These are phyloP conservation scores for Muntiacus reevesi DNA, from an alignment of 2,113 vertebrate species.

Conservation along the genomic window DNA sequence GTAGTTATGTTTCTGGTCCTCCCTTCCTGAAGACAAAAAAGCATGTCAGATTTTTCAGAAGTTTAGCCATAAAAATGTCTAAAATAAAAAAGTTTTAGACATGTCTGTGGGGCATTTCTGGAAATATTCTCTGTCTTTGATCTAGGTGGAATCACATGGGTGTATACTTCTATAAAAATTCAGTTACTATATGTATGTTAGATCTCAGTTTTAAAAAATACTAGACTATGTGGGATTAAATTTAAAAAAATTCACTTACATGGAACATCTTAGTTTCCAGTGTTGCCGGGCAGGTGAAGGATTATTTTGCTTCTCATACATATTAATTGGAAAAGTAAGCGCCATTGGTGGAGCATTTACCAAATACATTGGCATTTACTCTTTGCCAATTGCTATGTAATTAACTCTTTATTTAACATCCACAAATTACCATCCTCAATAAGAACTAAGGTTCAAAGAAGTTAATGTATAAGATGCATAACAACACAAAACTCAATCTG, in stretches of 20 bases:
- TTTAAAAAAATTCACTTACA: background rate
- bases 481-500: background rate
- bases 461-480: background rate
- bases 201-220: background rate
- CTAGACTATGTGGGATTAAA: background rate
- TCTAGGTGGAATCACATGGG: background rate
- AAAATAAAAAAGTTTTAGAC: background rate
- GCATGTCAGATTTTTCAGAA: background rate
- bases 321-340: background rate
- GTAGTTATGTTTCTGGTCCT: background rate
- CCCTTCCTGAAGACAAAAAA: background rate
- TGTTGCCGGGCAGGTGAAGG: background rate
- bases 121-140: background rate
- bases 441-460: background rate
- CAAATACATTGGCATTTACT: background rate
- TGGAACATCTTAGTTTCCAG: background rate
- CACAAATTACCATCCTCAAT: background rate
- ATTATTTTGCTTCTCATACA: background rate
- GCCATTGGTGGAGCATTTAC: background rate
- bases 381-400: background rate
- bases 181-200: background rate
- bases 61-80: background rate
- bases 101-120: background rate
- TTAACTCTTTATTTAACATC: background rate
- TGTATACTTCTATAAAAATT: background rate